A percentile compares a stretch with the other conserved stretches of the same genome.
phyloP scores from a whole-genome alignment of 2,888 invertebrate genomes.

The Auanema freiburgensis region DNA sequence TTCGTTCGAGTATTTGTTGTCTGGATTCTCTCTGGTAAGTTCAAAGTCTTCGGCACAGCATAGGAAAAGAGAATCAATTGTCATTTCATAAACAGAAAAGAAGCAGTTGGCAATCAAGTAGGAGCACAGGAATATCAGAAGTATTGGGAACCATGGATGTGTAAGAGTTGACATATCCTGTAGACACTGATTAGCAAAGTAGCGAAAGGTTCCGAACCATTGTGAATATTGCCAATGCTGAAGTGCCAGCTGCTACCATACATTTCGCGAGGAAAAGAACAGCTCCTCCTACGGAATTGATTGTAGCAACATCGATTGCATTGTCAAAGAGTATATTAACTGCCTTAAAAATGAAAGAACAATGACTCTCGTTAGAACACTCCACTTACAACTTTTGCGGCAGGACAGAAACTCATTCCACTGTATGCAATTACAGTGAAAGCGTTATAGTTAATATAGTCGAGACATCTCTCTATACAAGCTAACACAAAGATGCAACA shows the following conservation, averaged over 20 bases:
- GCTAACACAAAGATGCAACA: slow-evolving; percentile 88
- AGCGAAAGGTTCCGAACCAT: background rate
- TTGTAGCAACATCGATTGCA: slow-evolving; percentile 83
- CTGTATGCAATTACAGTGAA: slow-evolving; percentile 91
- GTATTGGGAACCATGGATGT: slow-evolving; percentile 17
- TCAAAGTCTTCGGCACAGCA: slow-evolving; percentile 68
- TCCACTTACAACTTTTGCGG: slow-evolving; percentile 79
- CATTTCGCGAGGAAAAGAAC: slow-evolving; percentile 83
- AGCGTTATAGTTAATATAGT: slow-evolving; percentile 89
- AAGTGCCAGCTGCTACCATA: slow-evolving; percentile 73
- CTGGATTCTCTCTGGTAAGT: slow-evolving; percentile 11
- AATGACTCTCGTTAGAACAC: slow-evolving; percentile 21
- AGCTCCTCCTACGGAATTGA: slow-evolving; percentile 90
- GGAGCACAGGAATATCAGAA: slow-evolving; percentile 15
- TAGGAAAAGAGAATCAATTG: slow-evolving; percentile 87
- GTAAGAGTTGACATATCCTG: slow-evolving; percentile 1
- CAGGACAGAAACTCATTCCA: slow-evolving; percentile 85
- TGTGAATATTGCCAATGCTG: slow-evolving; percentile 76
- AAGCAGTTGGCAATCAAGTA: slow-evolving; percentile 81
- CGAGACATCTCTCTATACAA: slow-evolving; percentile 85
- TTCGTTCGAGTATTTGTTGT: slow-evolving; percentile 5
- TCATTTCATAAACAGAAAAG: slow-evolving; percentile 91
- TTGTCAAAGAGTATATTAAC: slow-evolving; percentile 82
- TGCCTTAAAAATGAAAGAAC: slow-evolving; percentile 72
- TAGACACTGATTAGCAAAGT: background rate